Conservation (phyloP, 2,888 invertebrate genomes). For the Conomelus anceps region DNA sequence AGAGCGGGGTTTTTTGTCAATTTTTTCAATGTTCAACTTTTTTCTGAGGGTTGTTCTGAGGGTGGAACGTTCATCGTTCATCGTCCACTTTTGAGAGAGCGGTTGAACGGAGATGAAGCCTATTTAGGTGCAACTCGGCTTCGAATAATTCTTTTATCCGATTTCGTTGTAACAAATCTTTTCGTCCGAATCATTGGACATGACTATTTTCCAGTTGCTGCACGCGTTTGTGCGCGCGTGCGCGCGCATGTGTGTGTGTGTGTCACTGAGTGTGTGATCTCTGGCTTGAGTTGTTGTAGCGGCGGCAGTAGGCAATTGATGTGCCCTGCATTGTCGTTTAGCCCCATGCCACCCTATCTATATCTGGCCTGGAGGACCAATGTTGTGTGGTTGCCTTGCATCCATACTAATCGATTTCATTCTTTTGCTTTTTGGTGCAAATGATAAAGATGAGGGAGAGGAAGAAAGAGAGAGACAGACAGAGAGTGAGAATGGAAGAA, state of each 20-base stretch:
- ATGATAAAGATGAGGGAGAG: too few relatives aligned
- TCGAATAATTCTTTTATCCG: background rate
- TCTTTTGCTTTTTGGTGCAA: too few relatives aligned
- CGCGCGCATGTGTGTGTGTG: background rate
- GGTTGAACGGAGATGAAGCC: background rate
- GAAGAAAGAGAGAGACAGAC: too few relatives aligned
- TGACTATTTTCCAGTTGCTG: background rate
- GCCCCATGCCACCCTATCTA: too few relatives aligned
- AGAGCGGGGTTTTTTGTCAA: background rate
- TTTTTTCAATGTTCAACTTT: background rate
- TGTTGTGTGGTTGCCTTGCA: too few relatives aligned
- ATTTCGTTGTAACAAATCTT: background rate
- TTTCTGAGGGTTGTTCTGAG: background rate
- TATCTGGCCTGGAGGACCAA: too few relatives aligned
- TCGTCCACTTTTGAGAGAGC: background rate
- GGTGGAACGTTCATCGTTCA: background rate
- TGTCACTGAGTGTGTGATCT: background rate
- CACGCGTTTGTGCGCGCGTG: background rate
- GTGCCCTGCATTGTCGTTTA: too few relatives aligned
- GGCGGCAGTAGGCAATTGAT: too few relatives aligned
- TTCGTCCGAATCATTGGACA: background rate
- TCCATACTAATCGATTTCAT: too few relatives aligned
- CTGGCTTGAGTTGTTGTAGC: too few relatives aligned
- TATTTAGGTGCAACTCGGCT: background rate
- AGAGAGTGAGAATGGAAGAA: too few relatives aligned